These are phyloP conservation scores for Ellobius talpinus DNA, from an alignment of 2,113 vertebrate species.

Conservation along the genomic window DNA sequence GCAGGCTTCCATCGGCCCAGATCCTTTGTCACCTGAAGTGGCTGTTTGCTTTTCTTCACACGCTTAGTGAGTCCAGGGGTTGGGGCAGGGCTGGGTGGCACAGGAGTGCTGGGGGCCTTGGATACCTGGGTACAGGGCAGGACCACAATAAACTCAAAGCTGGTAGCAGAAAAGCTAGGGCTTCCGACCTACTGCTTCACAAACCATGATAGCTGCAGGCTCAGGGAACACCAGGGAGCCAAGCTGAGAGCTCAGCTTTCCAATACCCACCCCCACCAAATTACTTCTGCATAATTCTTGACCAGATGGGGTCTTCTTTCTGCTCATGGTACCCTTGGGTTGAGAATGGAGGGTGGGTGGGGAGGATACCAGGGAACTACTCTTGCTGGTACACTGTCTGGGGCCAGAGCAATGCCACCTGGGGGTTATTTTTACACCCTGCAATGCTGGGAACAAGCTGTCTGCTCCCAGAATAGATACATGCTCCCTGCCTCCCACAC, in stretches of 20 bases:
- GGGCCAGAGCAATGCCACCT: conserved; percentile 82
- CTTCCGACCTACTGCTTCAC: background rate
- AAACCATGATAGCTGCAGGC: background rate
- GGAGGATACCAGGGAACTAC: conserved; percentile 73
- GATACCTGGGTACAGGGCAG: conserved; percentile 87
- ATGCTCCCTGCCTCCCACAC: conserved; percentile 81
- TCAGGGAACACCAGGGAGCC: background rate
- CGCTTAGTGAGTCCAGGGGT: conserved; percentile 92
- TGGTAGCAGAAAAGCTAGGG: background rate
- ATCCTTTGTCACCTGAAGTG: conserved; percentile 96
- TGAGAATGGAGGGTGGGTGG: conserved; percentile 48
- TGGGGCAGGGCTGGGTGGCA: conserved; percentile 90
- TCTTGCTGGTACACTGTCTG: conserved; percentile 71
- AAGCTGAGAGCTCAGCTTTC: conserved; percentile 49
- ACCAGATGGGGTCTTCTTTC: conserved; percentile 68
- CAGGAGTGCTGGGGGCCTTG: conserved; percentile 90
- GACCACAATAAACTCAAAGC: background rate
- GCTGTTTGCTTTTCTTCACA: conserved; percentile 97
- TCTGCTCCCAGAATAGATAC: conserved; percentile 83
- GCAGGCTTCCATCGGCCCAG: conserved; percentile 96
- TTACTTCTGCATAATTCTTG: conserved; percentile 42
- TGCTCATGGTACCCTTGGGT: conserved; percentile 52
- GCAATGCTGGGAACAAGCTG: conserved; percentile 82
- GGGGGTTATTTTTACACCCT: conserved; percentile 83
- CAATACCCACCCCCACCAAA: conserved; percentile 1